Evolutionary conservation across 2,113 vertebrate genomes (phyloP).

Genomic region (Entosphenus tridentatus): DNA sequence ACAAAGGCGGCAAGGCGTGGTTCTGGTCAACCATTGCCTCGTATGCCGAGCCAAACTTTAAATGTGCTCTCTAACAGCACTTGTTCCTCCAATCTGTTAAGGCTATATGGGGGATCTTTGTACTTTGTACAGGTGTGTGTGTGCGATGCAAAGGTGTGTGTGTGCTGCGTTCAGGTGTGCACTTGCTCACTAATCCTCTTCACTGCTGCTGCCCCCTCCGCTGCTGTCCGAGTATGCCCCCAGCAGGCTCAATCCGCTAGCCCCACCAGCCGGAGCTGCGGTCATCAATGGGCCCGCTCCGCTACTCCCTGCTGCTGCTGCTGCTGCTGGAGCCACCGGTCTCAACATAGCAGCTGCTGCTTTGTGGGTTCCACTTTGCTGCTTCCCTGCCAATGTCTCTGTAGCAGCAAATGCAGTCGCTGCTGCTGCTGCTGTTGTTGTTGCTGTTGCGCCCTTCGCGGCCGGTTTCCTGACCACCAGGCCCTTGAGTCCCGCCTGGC

Average conservation of each 20-base stretch:
- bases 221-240: conserved; percentile 32
- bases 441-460: background rate
- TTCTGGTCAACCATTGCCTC: no score
- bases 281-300: background rate
- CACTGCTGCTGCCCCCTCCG: background rate
- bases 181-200: no score
- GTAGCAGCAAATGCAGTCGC: rapidly evolving
- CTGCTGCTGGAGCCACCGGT: background rate
- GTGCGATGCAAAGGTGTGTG: no score
- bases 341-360: background rate
- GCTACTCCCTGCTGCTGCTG: background rate
- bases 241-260: conserved; percentile 32
- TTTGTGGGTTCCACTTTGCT: background rate
- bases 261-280: background rate
- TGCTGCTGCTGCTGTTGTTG: background rate
- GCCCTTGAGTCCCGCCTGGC: conserved; percentile 23
- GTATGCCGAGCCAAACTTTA: no score
- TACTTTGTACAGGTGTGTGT: no score
- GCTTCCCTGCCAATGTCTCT: conserved; percentile 2
- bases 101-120: no score
- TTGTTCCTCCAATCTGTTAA: no score
- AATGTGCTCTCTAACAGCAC: no score
- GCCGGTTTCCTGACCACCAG: conserved; percentile 33
- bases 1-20: no score
- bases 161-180: no score